A percentile compares a stretch with the other conserved stretches of the same genome.
These are phyloP conservation scores for Microtus richardsoni DNA, from an alignment of 2,113 vertebrate genomes.

Conservation along the genomic window DNA sequence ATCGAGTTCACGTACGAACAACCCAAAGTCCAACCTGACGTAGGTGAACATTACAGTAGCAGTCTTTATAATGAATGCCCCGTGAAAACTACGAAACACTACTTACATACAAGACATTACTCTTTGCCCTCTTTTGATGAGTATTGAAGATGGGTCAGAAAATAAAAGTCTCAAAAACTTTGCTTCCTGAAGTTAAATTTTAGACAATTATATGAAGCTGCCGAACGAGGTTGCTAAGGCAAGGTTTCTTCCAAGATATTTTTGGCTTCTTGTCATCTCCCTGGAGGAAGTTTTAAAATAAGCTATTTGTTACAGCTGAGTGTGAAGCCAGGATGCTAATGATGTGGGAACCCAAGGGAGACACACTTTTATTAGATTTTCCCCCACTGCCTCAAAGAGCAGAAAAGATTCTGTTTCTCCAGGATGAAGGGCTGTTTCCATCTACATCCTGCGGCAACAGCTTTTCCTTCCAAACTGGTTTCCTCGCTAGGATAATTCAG, in stretches of 20 bases:
- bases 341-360: constrained; percentile 72
- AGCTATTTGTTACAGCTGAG: constrained; percentile 74
- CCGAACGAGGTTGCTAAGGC: constrained; percentile 69
- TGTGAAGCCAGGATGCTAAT: constrained; percentile 74
- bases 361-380: constrained; percentile 76
- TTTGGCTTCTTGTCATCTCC: constrained; percentile 74
- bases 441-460: constrained; percentile 12
- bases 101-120: background rate
- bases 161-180: constrained; percentile 19
- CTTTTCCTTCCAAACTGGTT: constrained; percentile 20
- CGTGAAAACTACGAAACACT: background rate
- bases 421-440: constrained; percentile 52
- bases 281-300: constrained; percentile 74
- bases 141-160: constrained; percentile 57
- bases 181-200: constrained; percentile 50
- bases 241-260: constrained; percentile 76
- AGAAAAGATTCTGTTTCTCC: constrained; percentile 71
- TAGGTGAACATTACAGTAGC: background rate
- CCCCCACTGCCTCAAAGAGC: constrained; percentile 50
- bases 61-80: background rate
- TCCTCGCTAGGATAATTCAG: constrained; percentile 66
- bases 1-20: background rate
- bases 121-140: background rate
- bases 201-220: constrained; percentile 42
- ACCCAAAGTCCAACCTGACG: background rate